Evolutionary conservation across 2,888 invertebrate genomes (phyloP).

Genomic region (Callimorpha dominula): DNA sequence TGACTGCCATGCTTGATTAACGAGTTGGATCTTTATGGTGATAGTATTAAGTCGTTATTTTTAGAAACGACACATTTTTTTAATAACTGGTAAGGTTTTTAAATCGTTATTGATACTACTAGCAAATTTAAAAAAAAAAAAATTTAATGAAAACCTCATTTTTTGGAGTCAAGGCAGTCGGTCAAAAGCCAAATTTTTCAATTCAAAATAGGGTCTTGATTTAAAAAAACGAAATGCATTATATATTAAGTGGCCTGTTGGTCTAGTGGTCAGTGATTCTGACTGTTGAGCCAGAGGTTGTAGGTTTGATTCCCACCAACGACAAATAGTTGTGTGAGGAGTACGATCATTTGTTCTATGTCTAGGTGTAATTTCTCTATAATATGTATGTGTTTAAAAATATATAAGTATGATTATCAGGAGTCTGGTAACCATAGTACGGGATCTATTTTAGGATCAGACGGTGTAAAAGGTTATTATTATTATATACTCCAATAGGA

Average conservation of each 20-base stretch:
- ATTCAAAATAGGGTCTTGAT: neutral
- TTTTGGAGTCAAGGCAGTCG: neutral
- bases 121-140: neutral
- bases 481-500: neutral
- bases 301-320: too few relatives aligned
- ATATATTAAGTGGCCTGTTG: neutral
- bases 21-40: neutral
- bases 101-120: neutral
- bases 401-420: too few relatives aligned
- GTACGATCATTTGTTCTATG: too few relatives aligned
- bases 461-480: too few relatives aligned
- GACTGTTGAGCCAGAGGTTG: too few relatives aligned
- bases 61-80: neutral
- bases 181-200: neutral
- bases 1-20: conserved; percentile 1
- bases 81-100: neutral
- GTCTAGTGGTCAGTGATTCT: too few relatives aligned
- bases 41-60: conserved; percentile 1
- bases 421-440: too few relatives aligned
- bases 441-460: too few relatives aligned
- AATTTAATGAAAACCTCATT: neutral
- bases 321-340: too few relatives aligned
- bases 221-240: neutral
- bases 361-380: too few relatives aligned
- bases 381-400: too few relatives aligned